phyloP scores from a whole-genome alignment of 2,797 vertebrate genomes.

The Taeniopygia guttata region DNA sequence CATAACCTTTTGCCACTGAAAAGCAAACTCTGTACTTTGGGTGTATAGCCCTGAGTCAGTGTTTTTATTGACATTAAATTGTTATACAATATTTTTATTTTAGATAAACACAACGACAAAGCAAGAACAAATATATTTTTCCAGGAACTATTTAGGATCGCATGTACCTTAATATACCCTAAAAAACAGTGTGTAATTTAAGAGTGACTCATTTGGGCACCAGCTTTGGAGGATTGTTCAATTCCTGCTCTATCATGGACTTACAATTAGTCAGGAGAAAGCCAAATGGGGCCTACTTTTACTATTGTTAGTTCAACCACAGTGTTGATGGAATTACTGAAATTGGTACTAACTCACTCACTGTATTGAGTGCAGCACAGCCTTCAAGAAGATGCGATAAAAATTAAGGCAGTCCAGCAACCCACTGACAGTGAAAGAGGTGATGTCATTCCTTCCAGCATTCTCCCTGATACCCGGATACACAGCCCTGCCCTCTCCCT shows the following conservation, averaged over 20 bases:
- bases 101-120: not conserved
- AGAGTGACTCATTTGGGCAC: slow-evolving; percentile 11
- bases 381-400: not conserved
- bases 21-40: slow-evolving; percentile 29
- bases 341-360: not conserved
- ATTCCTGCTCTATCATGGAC: not conserved
- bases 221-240: not conserved
- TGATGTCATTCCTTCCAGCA: not conserved
- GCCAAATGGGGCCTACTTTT: not conserved
- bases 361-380: not conserved
- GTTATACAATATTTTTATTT: slow-evolving; percentile 20
- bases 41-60: slow-evolving; percentile 21
- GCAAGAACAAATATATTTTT: slow-evolving; percentile 21
- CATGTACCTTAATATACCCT: not conserved
- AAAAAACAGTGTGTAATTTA: not conserved
- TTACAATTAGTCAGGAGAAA: slow-evolving; percentile 12
- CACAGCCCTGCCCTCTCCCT: not conserved
- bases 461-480: not conserved
- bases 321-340: slow-evolving; percentile 21
- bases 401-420: not conserved
- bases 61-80: slow-evolving; percentile 40
- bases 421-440: not conserved
- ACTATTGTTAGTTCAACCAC: not conserved
- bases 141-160: not conserved
- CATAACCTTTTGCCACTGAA: not conserved